Percentiles rank a stretch among this genome's conserved stretches.
Conservation (phyloP, 2,888 invertebrate species). For the Ichneumon xanthorius region DNA sequence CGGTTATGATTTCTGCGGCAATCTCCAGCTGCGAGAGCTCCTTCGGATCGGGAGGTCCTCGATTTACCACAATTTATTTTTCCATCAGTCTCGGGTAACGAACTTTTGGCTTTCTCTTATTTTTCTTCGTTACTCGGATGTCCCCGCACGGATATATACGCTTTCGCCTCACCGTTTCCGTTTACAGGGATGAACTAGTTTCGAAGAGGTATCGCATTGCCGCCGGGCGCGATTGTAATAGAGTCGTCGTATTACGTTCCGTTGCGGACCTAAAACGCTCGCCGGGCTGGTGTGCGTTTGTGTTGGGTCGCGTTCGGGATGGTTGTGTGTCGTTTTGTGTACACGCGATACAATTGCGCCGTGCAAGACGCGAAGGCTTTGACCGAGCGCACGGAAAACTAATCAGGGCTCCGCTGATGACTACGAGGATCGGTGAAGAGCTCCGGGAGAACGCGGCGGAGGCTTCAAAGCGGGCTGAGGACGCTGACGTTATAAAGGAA, state of each 20-base stretch:
- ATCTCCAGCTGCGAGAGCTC: not conserved
- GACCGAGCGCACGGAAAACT: constrained; percentile 64
- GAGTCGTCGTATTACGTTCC: constrained; percentile 54
- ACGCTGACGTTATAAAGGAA: constrained; percentile 43
- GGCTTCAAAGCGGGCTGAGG: constrained; percentile 18
- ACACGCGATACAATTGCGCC: constrained; percentile 53
- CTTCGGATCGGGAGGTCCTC: constrained; percentile 5
- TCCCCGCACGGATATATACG: not conserved
- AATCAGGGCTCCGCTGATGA: constrained; percentile 56
- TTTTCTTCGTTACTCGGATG: no score
- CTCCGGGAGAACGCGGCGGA: not conserved
- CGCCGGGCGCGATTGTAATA: constrained; percentile 50
- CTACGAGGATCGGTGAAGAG: constrained; percentile 2
- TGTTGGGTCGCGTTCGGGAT: no score
- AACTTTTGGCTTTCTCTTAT: constrained; percentile 46
- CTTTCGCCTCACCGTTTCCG: constrained; percentile 9
- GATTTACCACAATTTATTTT: constrained; percentile 64
- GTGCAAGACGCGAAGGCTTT: constrained; percentile 39
- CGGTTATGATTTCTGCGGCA: not conserved
- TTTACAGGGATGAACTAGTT: constrained; percentile 55
- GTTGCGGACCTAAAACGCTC: not conserved
- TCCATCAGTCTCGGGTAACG: constrained; percentile 65
- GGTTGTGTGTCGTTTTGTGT: not conserved
- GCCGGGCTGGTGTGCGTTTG: not conserved
- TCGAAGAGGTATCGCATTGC: constrained; percentile 32